Evolutionary conservation across 2,888 invertebrate species (phyloP), one percentile per base, ranked within the genome.

Genomic region (Autographa gamma): DNA sequence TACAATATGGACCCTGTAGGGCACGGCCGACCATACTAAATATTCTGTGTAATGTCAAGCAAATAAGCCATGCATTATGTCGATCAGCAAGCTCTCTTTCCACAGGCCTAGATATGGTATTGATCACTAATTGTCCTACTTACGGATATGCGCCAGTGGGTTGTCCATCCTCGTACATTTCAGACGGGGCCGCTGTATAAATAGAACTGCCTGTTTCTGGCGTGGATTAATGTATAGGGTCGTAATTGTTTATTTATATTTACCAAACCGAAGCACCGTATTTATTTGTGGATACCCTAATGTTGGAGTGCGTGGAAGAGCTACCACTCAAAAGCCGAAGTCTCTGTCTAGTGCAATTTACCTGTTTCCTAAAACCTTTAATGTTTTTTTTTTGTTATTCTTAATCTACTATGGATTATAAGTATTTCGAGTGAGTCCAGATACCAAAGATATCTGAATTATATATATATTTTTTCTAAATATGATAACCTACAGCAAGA

Each of bases 161-260:
- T 61, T 74, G 63, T 62, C 71, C 70, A 62, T 63, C 71, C 60
- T 68, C 70, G 67, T 69, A 73, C 71, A 76, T 73, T 65, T 66
- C 63, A 73, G 73, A 66, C 80, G 74, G 74, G 85, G 79, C 77
- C 75, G 68, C 60, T 52, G 60, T 73, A 79, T 74, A 75, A 82
- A 85, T 83, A 84, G 83, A 83, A 71, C 76, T 71, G 71, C 65
- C 74, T 77, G 79, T 76, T 74, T 76, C 80, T 84, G 82, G 71
- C 75, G 69, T 73, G 76, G 67, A 70, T 68, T 77, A 69, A 63
- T 60, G 69, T 69, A 59, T 66, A 83, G 80, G 84, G 83, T 71
- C 76, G 76, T 69, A 63, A 76, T 79, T 80, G 83, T 83, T 81
- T 85, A 86, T 86, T 85, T 85, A 82, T 82, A 71, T 76, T 73